phyloP scores from a whole-genome alignment of 2,888 invertebrate species.

The Patella depressa region DNA sequence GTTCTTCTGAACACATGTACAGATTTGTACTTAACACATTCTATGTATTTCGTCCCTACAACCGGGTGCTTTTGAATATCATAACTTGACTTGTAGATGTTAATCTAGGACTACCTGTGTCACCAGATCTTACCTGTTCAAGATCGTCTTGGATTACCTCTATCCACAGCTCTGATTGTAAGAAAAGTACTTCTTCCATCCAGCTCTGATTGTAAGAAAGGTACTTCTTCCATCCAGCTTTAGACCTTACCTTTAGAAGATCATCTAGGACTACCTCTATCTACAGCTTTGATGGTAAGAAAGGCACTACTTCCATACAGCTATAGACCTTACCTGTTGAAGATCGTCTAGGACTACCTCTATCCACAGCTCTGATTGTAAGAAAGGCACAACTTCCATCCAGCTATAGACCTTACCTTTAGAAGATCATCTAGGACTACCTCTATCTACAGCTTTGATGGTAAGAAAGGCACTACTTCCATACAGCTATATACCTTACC shows the following conservation, averaged over 20 bases:
- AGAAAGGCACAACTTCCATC: constrained; percentile 32
- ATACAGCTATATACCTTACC: constrained; percentile 19
- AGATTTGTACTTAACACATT: too few relatives aligned
- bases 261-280: constrained; percentile 31
- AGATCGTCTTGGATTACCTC: constrained; percentile 30
- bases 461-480: constrained; percentile 33
- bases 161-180: constrained; percentile 31
- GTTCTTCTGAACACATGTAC: too few relatives aligned
- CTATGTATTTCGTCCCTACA: too few relatives aligned
- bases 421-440: constrained; percentile 27
- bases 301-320: constrained; percentile 35
- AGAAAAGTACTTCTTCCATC: constrained; percentile 32
- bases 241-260: constrained; percentile 14
- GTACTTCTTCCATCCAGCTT: too few relatives aligned
- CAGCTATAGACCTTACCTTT: constrained; percentile 13
- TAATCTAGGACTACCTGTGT: too few relatives aligned
- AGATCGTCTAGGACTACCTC: constrained; percentile 29
- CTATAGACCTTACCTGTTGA: constrained; percentile 10
- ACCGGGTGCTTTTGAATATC: too few relatives aligned
- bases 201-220: too few relatives aligned
- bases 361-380: constrained; percentile 31
- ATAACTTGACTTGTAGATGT: too few relatives aligned
- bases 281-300: constrained; percentile 29
- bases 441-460: constrained; percentile 35
- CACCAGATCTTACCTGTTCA: constrained; percentile 20